Conservation (phyloP, 2,888 invertebrate genomes). For the Phorcus lineatus region DNA sequence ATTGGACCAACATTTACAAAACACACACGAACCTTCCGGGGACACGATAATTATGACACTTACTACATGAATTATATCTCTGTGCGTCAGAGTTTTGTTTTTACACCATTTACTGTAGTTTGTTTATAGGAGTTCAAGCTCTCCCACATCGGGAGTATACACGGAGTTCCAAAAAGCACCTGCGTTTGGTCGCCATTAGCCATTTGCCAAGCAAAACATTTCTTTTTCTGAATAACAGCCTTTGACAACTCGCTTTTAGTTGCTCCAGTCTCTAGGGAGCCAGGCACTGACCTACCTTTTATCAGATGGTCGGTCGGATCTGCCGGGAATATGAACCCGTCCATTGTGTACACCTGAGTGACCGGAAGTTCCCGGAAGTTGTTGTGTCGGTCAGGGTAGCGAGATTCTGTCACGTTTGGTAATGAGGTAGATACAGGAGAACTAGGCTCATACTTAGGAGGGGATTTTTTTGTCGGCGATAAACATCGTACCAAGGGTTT, state of each 20-base stretch:
- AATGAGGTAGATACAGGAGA: background rate
- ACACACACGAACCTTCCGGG: too few relatives aligned
- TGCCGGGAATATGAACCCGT: slow-evolving; percentile 42
- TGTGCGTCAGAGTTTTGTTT: slow-evolving; percentile 14
- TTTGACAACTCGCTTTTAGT: background rate
- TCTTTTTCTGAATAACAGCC: slow-evolving; percentile 21
- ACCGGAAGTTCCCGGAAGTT: slow-evolving; percentile 14
- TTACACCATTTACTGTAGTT: background rate
- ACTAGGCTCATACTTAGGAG: background rate
- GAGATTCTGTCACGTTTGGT: background rate
- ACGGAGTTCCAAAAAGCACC: slow-evolving; percentile 37
- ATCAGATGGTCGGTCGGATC: slow-evolving; percentile 28
- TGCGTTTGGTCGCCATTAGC: slow-evolving; percentile 40
- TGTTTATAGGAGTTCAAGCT: slow-evolving; percentile 5
- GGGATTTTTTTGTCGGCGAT: background rate
- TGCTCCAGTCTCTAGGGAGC: background rate
- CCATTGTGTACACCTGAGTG: slow-evolving; percentile 32
- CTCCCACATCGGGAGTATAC: slow-evolving; percentile 48
- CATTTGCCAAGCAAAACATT: slow-evolving; percentile 47
- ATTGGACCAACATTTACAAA: too few relatives aligned
- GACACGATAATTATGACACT: too few relatives aligned
- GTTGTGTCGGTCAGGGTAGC: background rate
- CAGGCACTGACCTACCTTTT: background rate
- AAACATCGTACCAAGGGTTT: background rate
- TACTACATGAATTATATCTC: background rate